Evolutionary conservation across 2,113 vertebrate species (phyloP), one percentile per base, ranked within the genome.

Genomic region (Thamnaconus septentrionalis): DNA sequence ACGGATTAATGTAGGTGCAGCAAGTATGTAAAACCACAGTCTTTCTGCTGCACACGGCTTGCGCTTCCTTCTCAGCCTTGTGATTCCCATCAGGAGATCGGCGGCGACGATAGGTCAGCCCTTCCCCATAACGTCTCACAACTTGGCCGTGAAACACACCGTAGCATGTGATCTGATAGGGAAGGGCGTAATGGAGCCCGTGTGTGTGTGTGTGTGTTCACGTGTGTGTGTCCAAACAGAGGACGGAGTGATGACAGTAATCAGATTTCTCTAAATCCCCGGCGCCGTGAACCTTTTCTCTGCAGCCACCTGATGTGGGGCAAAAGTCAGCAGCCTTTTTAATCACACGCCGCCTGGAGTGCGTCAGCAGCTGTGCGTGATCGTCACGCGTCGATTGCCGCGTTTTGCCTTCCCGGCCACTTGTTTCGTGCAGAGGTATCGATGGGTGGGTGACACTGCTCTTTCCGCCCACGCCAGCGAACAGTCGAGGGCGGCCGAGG

Each of bases 61-160:
- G 18, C 18, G 18, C 18, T 31, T 31, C 18, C 18, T 31, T 31
- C 10, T 57, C 59, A 65, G 50, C 61, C 82, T 84, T 80, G 65
- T 83, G 76, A 88, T 87, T 81, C 64, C 57, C 18, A 88, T 90
- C 82, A 79, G 81, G 56, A 67, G 64, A 63, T 50, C 56, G 12
- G 61, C 49, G 51, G 53, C 45, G 31, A 64, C 45, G 31, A 64
- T 59, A 69, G 69, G 68, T 71, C 66, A 76, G 51, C 71, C 56
- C 76, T 73, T 81, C 66, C 73, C 59, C 75, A 64, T 60, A 41
- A 45, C 59, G 62, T 57, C 77, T 50, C 59, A 79, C 53, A 78
- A 79, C 76, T 79, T 75, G 75, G 50, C 68, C 70, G 69, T 78
- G 66, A 76, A 83, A 56, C 56, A 50, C 52, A 62, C 56, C 76